Evolutionary conservation across 2,888 invertebrate genomes (phyloP), one percentile per base, ranked within the genome.

Genomic region (Gibbula magus): DNA sequence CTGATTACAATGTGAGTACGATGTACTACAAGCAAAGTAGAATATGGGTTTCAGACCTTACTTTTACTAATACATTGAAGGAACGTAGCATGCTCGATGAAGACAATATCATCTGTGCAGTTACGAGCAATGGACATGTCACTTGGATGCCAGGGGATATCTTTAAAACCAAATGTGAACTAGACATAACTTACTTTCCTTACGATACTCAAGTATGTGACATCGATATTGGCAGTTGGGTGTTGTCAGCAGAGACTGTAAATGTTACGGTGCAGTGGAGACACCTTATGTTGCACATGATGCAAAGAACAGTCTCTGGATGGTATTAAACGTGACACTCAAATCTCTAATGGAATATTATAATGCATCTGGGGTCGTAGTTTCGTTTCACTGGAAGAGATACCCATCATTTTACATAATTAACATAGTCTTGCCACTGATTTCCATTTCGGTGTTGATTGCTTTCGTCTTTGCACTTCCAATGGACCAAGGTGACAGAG

Each of bases 391-490:
- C 13, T 45, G 5, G 4, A 61, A 61, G 4, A 25, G 61, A 4
- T 29, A 25, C 16, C 61, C 61, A 29, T 29, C 61, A 61, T 61
- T 29, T 29, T 61, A 61, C 29, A 32, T 61, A 16, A 13, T 61
- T 8, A 61, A 61, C 61, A 8, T 61, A 18, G 29, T 61, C 0
- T 29, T 61, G 29, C 61, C 61, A 13, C 13, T 61, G 16, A 22
- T 61, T 2, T 18, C 82, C 35, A 25, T 85, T 45, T 83, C 82
- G 8, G 53, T 56, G 0, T 39, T 83, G 51, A 83, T 75, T 39
- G 45, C 74, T 4, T 61, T 85, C 13, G 78, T 76, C 45, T 85
- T 85, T 66, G 8, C 82, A n/a, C 22, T 83, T n/a, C 82, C 85
- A 16, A 13, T 75, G 20, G 79, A 81, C 25, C 73, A 77, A 16